phyloP scores from a whole-genome alignment of 1,140 invertebrate genomes.

The Drosophila bipectinata region DNA sequence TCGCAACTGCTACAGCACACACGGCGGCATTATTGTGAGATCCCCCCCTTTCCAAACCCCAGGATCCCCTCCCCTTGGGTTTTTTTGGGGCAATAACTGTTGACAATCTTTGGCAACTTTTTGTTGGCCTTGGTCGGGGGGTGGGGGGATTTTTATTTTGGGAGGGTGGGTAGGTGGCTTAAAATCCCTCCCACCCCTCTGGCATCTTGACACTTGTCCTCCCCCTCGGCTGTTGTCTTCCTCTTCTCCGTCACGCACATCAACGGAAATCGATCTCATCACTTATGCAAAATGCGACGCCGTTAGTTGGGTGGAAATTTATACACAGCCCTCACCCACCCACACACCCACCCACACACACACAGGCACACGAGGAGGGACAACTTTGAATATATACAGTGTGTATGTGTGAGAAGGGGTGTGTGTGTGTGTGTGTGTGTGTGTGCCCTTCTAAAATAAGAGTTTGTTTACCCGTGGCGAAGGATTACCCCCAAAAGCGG shows the following conservation, averaged over 20 bases:
- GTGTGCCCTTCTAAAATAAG: slow-evolving; percentile 1
- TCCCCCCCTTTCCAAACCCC: not conserved
- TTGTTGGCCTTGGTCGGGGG: slow-evolving; percentile 35
- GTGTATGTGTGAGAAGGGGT: not conserved
- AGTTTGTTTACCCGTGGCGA: slow-evolving; percentile 27
- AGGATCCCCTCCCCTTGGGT: not conserved
- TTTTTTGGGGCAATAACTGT: slow-evolving; percentile 64
- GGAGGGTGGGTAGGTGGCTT: slow-evolving; percentile 15
- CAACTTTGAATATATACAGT: not conserved
- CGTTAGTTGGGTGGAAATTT: slow-evolving; percentile 75
- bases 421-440: slow-evolving; percentile 10
- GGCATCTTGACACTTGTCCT: slow-evolving; percentile 9
- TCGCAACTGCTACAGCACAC: slow-evolving; percentile 51
- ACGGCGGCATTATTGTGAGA: slow-evolving; percentile 28
- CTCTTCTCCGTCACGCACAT: slow-evolving; percentile 62
- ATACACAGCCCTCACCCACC: slow-evolving; percentile 24
- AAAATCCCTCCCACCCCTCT: not conserved
- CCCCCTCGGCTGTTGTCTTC: slow-evolving; percentile 1
- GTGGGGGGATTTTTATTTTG: slow-evolving; percentile 4
- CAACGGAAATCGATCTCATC: slow-evolving; percentile 80
- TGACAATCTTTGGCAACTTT: slow-evolving; percentile 80
- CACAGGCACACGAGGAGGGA: not conserved
- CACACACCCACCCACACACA: not conserved
- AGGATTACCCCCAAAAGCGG: slow-evolving; percentile 22
- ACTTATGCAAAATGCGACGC: slow-evolving; percentile 82